Base-by-base conservation (phyloP, 1,140 invertebrate genomes). In the Drosophila lacertosa region DNA sequence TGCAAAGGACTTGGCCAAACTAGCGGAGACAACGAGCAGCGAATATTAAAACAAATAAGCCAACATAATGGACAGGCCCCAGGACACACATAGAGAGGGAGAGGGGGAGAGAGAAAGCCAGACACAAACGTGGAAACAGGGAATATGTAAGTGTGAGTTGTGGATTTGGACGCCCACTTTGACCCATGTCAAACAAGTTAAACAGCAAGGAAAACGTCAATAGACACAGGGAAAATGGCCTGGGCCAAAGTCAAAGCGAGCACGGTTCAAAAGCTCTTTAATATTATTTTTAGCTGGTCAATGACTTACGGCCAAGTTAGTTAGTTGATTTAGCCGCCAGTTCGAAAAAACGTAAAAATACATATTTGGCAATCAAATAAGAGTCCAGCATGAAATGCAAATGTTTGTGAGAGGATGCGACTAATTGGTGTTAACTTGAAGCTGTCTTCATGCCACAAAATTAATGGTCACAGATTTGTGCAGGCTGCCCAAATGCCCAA, bases 41-140 rank as follows among this genome's bases (percentile, higher is more conserved):
- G 81, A 84, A 83, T 83, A 83, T 83, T 83, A 84, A 84, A 84
- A 86, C 80, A 84, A 84, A 84, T 86, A 83, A 83, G 80, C 74
- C 74, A 69, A 70, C 70, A 78, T 78, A 78, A 82, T 82, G 51
- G 79, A 83, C 80, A 67, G 59, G 63, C 64, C 59, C 18, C 74
- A 82, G 58, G 63, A 48, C 54, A 3, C 22, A 15, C 45, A 66
- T 11, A 24, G n/a, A 42, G 35, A 53, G 42, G 45, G 18, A 50
- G 44, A 33, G 10, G 6, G 18, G 6, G 22, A 20, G 22, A 5
- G 16, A 24, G 44, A n/a, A n/a, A 3, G 22, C 24, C 35, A 51
- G 47, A 44, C 26, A 26, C 18, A 26, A 13, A 22, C 26, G 26
- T 29, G 26, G 7, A 5, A 29, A 7, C 26, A 7, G 26, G 6